Base-by-base conservation (phyloP, 2,797 vertebrate genomes). In the Macroramphosus scolopax region DNA sequence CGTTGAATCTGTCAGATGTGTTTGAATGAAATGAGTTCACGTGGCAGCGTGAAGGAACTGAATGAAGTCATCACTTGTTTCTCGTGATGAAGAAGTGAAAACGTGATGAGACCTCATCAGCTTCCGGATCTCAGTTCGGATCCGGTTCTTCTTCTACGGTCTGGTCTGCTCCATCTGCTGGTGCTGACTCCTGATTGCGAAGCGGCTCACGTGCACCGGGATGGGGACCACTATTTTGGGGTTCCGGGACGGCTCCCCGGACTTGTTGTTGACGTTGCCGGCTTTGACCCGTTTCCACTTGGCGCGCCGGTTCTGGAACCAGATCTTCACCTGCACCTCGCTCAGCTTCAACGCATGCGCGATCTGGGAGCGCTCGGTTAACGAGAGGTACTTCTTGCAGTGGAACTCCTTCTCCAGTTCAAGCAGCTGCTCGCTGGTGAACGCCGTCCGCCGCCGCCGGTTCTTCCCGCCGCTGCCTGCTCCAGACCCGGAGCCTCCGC, bases 321-420 rank as follows among this genome's bases (percentile, higher is more conserved):
- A 98, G 90, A 98, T 98, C 86, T 98, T 98, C 59, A 98, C 96
- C 86, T 98, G 96, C 57, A 98, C 96, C 78, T 98, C 96, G 87
- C 95, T 98, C 75, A 98, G 93, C 67, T 97, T 97, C 61, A 98
- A 91, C 37, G 96, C 95, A 9, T 98, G 96, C 2, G 96, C 96
- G 61, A 98, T 98, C 90, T 98, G 96, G 1, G 96, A 98, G 66
- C 96, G 90, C 91, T 98, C 96, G 0, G 96, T 98, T 30, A 98
- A 82, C 2, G 95, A 97, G 61, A 98, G 93, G 88, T 98, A 98
- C 78, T 98, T 98, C 85, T 98, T 98, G 84, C 96, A 98, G 87
- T 98, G 96, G 50, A 98, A 97, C 69, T 98, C 96, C 63, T 98
- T 98, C 83, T 98, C 96, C 77, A 98, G 88, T 85, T 98, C 96